Evolutionary conservation across 2,113 vertebrate species (phyloP).

Genomic region (Perca flavescens): DNA sequence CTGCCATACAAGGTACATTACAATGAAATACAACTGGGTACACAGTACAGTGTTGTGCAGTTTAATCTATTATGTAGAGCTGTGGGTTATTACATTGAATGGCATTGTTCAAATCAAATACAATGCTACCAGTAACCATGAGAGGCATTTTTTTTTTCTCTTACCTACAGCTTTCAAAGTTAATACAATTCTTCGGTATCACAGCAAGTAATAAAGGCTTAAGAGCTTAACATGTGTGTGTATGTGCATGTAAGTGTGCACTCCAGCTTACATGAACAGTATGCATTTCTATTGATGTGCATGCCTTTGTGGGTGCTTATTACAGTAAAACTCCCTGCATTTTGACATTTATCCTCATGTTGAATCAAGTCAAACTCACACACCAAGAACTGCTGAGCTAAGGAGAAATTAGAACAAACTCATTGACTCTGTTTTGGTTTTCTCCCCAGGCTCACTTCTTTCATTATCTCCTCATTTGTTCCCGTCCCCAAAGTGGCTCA

Average conservation of each 20-base stretch:
- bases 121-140: not conserved
- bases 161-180: slow-evolving; percentile 10
- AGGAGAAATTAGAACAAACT: slow-evolving; percentile 72
- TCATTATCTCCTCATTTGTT: slow-evolving; percentile 80
- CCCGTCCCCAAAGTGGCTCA: slow-evolving; percentile 60
- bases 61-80: slow-evolving; percentile 33
- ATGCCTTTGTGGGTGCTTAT: slow-evolving; percentile 31
- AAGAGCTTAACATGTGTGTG: not conserved
- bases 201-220: slow-evolving; percentile 1
- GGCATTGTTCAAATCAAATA: slow-evolving; percentile 3
- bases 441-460: slow-evolving; percentile 73
- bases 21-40: slow-evolving; percentile 61
- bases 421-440: slow-evolving; percentile 73
- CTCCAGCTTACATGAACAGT: not conserved
- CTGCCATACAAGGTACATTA: slow-evolving; percentile 64
- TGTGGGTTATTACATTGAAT: slow-evolving; percentile 6
- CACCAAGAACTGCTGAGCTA: slow-evolving; percentile 72
- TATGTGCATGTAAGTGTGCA: not conserved
- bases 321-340: slow-evolving; percentile 47
- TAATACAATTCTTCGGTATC: slow-evolving; percentile 6
- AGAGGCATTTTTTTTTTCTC: not conserved
- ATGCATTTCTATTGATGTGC: slow-evolving; percentile 1
- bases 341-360: slow-evolving; percentile 73
- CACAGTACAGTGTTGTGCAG: slow-evolving; percentile 6
- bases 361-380: slow-evolving; percentile 66